These are phyloP conservation scores for Phyto melanocephala DNA, from an alignment of 2,888 invertebrate genomes.

Conservation along the genomic window DNA sequence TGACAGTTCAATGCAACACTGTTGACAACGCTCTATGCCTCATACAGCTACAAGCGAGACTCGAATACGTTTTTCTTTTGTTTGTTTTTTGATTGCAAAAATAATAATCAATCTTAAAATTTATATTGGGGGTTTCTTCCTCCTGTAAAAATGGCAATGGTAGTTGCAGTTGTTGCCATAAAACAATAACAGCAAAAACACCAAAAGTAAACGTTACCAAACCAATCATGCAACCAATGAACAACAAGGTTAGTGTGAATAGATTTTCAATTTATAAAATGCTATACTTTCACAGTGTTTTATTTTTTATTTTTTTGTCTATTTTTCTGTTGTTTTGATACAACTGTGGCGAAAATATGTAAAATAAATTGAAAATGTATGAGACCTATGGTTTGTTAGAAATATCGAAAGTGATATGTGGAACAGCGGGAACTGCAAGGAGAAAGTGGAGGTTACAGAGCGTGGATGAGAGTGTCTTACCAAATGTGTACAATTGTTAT, in stretches of 20 bases:
- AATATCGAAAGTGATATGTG: not conserved
- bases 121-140: conserved; percentile 44
- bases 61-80: not conserved
- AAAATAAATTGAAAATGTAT: conserved; percentile 47
- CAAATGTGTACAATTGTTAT: not conserved
- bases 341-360: conserved; percentile 29
- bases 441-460: not conserved
- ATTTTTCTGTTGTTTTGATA: conserved; percentile 10
- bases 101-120: conserved; percentile 48
- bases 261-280: conserved; percentile 44
- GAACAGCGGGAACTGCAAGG: not conserved
- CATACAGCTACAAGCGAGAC: not conserved
- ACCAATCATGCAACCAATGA: conserved; percentile 29
- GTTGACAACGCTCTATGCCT: conserved; percentile 35
- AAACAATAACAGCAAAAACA: conserved; percentile 18
- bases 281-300: not conserved
- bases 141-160: not conserved
- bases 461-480: conserved; percentile 3
- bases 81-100: conserved; percentile 1
- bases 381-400: conserved; percentile 30
- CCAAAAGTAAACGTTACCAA: conserved; percentile 33
- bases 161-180: no score
- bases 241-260: conserved; percentile 53
- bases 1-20: conserved; percentile 61
- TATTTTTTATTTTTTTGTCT: not conserved